phyloP scores from a whole-genome alignment of 2,888 invertebrate genomes.

The Hipparchia sbordonii region DNA sequence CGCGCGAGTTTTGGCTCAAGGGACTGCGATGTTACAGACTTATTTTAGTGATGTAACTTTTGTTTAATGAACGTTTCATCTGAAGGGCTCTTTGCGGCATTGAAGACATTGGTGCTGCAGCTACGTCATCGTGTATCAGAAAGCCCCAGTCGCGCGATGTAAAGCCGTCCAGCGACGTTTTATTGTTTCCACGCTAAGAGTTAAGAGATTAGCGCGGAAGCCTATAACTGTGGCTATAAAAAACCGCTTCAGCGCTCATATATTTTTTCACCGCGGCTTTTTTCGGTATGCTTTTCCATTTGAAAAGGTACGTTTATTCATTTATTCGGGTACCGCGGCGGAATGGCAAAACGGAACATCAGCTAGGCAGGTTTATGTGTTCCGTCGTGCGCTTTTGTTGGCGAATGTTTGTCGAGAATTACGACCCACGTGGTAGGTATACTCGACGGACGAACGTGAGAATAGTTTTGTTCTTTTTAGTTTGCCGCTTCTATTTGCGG shows the following conservation, averaged over 20 bases:
- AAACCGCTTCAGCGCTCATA: slow-evolving; percentile 49
- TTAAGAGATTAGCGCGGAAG: slow-evolving; percentile 63
- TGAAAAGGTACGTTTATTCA: slow-evolving; percentile 58
- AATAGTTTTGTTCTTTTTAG: slow-evolving; percentile 40
- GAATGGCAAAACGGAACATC: slow-evolving; percentile 43
- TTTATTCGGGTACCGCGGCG: slow-evolving; percentile 43
- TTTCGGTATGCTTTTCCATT: slow-evolving; percentile 56
- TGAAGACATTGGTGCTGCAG: too few species aligned
- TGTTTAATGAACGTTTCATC: too few species aligned
- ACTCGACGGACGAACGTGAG: slow-evolving; percentile 30
- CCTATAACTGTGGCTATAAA: slow-evolving; percentile 57
- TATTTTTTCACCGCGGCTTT: slow-evolving; percentile 47
- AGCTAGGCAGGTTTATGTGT: slow-evolving; percentile 46
- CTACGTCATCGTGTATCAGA: background rate
- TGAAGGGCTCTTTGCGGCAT: too few species aligned
- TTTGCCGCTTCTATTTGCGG: slow-evolving; percentile 36
- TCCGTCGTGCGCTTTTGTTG: slow-evolving; percentile 47
- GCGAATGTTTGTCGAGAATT: slow-evolving; percentile 45
- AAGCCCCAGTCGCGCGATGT: slow-evolving; percentile 36
- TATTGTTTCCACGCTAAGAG: slow-evolving; percentile 63
- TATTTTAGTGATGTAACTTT: too few species aligned
- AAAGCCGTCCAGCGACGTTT: slow-evolving; percentile 44
- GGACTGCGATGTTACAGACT: too few species aligned
- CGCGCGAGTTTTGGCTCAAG: too few species aligned
- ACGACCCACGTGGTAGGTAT: slow-evolving; percentile 37